A percentile compares a stretch with the other conserved stretches of the same genome.
Evolutionary conservation across 2,113 vertebrate species (phyloP).

Genomic region (Embiotoca jacksoni): DNA sequence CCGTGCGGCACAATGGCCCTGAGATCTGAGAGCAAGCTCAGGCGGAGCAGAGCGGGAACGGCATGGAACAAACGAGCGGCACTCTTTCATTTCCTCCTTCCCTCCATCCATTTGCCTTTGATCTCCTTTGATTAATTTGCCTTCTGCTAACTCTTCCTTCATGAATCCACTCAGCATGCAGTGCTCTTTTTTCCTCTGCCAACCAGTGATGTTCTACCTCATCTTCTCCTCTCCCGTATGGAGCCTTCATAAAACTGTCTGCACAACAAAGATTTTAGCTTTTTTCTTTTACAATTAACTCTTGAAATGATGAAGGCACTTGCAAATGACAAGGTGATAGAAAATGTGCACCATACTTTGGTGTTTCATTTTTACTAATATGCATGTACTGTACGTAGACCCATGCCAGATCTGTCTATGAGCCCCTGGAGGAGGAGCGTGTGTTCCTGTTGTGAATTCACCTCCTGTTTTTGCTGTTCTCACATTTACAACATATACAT

Average conservation of each 20-base stretch:
- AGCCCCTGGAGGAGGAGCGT: no score
- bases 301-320: no score
- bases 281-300: neutral
- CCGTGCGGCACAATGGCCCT: constrained; percentile 69
- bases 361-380: no score
- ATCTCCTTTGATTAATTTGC: constrained; percentile 83
- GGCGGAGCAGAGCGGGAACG: constrained; percentile 71
- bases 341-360: no score
- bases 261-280: neutral
- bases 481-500: no score
- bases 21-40: constrained; percentile 77
- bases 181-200: constrained; percentile 16
- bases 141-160: constrained; percentile 66
- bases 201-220: constrained; percentile 4
- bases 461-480: no score
- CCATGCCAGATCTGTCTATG: no score
- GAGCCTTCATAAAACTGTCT: neutral
- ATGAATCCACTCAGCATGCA: constrained; percentile 45
- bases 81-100: constrained; percentile 74
- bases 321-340: no score
- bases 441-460: no score
- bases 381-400: no score
- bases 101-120: constrained; percentile 73
- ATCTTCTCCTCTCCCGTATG: neutral
- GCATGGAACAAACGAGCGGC: constrained; percentile 76